Evolutionary conservation across 2,888 invertebrate genomes (phyloP).

Genomic region (Schizaphis graminum): DNA sequence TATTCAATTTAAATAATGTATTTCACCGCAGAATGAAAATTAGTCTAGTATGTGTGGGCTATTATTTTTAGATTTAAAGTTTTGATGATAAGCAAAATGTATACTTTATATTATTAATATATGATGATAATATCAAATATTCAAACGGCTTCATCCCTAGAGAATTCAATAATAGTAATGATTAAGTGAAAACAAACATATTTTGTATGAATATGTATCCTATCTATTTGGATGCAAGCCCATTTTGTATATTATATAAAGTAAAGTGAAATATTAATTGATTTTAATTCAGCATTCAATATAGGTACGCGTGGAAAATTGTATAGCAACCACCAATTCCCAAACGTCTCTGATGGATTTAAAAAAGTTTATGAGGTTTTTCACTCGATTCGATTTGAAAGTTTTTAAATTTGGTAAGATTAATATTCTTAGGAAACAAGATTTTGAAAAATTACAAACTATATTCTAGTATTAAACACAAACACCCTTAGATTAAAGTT

Average conservation of each 20-base stretch:
- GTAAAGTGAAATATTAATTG: neutral
- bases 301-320: neutral
- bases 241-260: too few relatives aligned
- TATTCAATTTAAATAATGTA: neutral
- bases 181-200: neutral
- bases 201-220: neutral
- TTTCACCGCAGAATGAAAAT: neutral
- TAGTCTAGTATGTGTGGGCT: neutral
- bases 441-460: neutral
- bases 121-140: neutral
- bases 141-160: neutral
- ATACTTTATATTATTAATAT: neutral
- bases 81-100: neutral
- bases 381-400: neutral
- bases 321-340: neutral
- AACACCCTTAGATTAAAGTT: neutral
- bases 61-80: neutral
- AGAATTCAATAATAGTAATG: neutral
- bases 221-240: too few relatives aligned
- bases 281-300: neutral
- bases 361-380: neutral
- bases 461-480: neutral
- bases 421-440: neutral
- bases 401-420: neutral
- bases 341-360: neutral